Conservation (phyloP, 2,888 invertebrate genomes). For the Escarpia spicata region DNA sequence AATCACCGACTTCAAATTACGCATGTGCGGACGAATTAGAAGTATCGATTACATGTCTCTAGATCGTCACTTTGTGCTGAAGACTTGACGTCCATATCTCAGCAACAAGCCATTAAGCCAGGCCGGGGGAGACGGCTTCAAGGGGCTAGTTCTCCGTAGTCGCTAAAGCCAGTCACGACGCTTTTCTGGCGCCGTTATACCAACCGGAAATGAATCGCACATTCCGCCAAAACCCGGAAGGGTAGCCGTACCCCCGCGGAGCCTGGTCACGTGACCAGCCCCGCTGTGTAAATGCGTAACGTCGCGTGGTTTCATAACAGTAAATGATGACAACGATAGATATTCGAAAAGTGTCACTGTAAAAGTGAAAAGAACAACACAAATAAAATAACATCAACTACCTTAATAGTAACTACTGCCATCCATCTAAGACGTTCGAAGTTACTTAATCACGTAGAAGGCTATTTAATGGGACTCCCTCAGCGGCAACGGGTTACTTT, state of each 20-base stretch:
- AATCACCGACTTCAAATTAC: not conserved
- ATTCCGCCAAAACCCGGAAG: not conserved
- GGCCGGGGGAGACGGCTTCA: not conserved
- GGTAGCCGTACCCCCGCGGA: too few relatives aligned
- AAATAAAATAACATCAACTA: not conserved
- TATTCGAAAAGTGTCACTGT: not conserved
- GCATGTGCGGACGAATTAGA: not conserved
- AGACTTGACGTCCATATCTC: not conserved
- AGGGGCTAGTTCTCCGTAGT: not conserved
- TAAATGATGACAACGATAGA: not conserved
- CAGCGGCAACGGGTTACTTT: too few relatives aligned
- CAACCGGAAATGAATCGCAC: not conserved
- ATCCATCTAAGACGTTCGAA: not conserved
- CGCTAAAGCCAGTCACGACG: not conserved
- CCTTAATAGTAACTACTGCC: not conserved
- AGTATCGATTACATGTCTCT: slow-evolving; percentile 1
- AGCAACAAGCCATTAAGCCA: not conserved
- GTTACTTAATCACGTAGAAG: not conserved
- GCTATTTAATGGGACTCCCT: too few relatives aligned
- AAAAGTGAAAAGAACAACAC: not conserved
- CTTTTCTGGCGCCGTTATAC: not conserved
- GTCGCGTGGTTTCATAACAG: not conserved
- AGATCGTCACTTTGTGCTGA: not conserved
- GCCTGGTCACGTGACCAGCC: not conserved
- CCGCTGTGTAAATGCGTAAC: not conserved